phyloP scores from a whole-genome alignment of 2,888 invertebrate species.

The Stomorhina lunata region DNA sequence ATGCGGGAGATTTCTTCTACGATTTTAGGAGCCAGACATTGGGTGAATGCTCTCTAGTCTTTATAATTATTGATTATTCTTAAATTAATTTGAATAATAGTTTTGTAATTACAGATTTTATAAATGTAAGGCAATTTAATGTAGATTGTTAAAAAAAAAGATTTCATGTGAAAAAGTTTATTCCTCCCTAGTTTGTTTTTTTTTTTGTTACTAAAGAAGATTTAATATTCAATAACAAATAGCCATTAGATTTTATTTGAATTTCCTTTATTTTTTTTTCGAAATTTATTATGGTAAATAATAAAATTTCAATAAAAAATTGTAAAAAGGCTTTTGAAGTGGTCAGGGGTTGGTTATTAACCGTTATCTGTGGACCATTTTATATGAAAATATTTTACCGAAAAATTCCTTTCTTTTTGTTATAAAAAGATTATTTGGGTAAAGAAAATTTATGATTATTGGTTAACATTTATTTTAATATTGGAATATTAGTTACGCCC shows the following conservation, averaged over 20 bases:
- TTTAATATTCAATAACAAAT: slow-evolving; percentile 56
- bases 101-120: slow-evolving; percentile 56
- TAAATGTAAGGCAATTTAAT: slow-evolving; percentile 26
- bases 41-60: not conserved
- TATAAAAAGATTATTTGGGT: not conserved
- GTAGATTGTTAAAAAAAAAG: not conserved
- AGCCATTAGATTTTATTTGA: slow-evolving; percentile 55
- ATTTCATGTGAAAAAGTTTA: not conserved
- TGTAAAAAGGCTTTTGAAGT: not conserved
- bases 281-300: slow-evolving; percentile 22
- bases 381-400: not conserved
- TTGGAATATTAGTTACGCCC: slow-evolving; percentile 62
- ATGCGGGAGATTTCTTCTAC: slow-evolving; percentile 52
- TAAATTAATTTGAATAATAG: slow-evolving; percentile 63
- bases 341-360: not conserved
- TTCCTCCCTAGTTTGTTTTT: slow-evolving; percentile 12
- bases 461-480: slow-evolving; percentile 51
- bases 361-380: slow-evolving; percentile 2
- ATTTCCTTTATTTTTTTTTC: not conserved
- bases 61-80: slow-evolving; percentile 44
- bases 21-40: not conserved
- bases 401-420: not conserved
- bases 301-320: slow-evolving; percentile 24
- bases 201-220: not conserved
- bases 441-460: slow-evolving; percentile 61